These are phyloP conservation scores for Nasonia longicornis DNA, from an alignment of 1,140 invertebrate genomes.

Conservation along the genomic window DNA sequence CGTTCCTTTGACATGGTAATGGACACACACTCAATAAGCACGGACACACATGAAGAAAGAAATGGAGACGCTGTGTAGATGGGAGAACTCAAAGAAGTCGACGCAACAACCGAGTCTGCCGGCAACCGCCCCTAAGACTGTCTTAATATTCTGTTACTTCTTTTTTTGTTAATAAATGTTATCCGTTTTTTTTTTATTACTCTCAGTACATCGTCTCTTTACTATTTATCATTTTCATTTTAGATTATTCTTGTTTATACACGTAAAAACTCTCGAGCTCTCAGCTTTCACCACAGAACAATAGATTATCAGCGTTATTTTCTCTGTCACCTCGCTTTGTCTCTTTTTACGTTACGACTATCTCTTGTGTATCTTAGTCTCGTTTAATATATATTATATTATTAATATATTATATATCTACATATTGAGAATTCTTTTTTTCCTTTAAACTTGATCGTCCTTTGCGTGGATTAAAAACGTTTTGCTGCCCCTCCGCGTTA, in stretches of 20 bases:
- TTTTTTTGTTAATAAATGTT: conserved; percentile 21
- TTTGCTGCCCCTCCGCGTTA: conserved; percentile 41
- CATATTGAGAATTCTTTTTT: conserved; percentile 55
- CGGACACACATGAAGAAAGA: conserved; percentile 20
- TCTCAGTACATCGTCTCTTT: conserved; percentile 29
- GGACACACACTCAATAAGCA: neutral
- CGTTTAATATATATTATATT: conserved; percentile 52
- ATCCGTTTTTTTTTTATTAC: neutral
- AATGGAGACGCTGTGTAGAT: conserved; percentile 5
- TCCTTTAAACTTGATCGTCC: conserved; percentile 25
- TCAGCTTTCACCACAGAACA: conserved; percentile 42
- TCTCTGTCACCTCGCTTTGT: conserved; percentile 17
- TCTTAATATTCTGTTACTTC: neutral
- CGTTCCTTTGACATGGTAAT: too few relatives aligned
- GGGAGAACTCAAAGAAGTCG: neutral
- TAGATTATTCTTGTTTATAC: conserved; percentile 43
- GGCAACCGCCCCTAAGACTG: conserved; percentile 39
- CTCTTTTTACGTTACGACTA: conserved; percentile 16
- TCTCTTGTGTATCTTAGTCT: conserved; percentile 43
- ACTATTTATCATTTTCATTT: conserved; percentile 41
- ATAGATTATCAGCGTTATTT: conserved; percentile 42
- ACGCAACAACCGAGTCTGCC: conserved; percentile 33
- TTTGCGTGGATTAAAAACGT: conserved; percentile 37
- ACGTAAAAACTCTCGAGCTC: conserved; percentile 52
- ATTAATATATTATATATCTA: conserved; percentile 51